Percentiles rank a stretch among this genome's conserved stretches.
phyloP scores from a whole-genome alignment of 2,888 invertebrate species.

The Smittia aterrima region DNA sequence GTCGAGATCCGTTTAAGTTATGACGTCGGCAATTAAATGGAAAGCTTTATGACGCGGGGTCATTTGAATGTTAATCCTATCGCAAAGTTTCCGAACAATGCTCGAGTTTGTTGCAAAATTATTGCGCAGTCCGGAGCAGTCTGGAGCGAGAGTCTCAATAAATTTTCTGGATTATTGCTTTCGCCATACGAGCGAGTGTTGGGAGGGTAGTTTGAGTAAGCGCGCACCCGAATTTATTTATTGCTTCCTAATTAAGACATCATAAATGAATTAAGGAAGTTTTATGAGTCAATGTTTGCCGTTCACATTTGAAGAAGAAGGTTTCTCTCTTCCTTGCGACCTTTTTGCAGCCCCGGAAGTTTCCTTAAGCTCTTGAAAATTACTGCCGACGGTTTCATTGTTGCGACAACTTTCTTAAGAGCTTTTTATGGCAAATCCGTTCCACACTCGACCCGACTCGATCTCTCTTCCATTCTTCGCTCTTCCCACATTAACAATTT shows the following conservation, averaged over 20 bases:
- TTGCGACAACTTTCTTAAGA: constrained; percentile 4
- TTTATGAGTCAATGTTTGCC: constrained; percentile 33
- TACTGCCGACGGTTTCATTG: background rate
- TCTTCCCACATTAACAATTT: background rate
- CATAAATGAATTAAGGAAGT: constrained; percentile 39
- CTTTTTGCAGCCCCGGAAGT: background rate
- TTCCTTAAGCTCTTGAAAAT: background rate
- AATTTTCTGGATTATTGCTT: constrained; percentile 9
- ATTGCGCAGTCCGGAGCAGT: too few relatives aligned
- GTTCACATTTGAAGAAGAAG: background rate
- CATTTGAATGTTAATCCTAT: too few relatives aligned
- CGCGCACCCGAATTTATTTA: constrained; percentile 14
- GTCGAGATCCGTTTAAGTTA: too few relatives aligned
- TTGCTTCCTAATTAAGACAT: constrained; percentile 34
- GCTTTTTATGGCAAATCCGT: constrained; percentile 33
- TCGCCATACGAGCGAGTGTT: background rate
- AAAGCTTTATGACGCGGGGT: too few relatives aligned
- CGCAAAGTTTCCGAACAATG: too few relatives aligned
- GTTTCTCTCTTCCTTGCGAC: background rate
- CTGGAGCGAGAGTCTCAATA: background rate
- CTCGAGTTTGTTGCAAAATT: too few relatives aligned
- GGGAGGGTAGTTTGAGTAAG: background rate
- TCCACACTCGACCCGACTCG: background rate
- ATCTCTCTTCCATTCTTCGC: background rate
- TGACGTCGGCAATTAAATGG: too few relatives aligned